Conservation (phyloP, 1,140 invertebrate genomes). For the Magallana angulata region DNA sequence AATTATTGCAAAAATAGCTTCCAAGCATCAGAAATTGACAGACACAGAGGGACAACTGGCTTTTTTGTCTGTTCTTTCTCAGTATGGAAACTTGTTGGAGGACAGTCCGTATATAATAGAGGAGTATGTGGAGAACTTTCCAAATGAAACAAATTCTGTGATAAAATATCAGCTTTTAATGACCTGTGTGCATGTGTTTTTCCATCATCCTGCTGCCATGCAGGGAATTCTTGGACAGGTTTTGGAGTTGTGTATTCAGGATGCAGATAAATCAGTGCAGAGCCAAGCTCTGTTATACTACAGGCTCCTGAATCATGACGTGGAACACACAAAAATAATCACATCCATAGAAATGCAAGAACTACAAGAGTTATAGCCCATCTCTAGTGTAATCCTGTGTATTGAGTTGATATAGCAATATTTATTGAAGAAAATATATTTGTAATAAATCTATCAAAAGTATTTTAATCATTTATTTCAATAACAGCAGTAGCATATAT, state of each 20-base stretch:
- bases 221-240: slow-evolving; percentile 67
- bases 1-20: slow-evolving; percentile 49
- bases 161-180: slow-evolving; percentile 63
- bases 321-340: slow-evolving; percentile 32
- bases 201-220: slow-evolving; percentile 65
- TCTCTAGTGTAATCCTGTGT: not conserved
- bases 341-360: not conserved
- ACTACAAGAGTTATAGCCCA: not conserved
- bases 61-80: slow-evolving; percentile 64
- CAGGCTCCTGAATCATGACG: slow-evolving; percentile 58
- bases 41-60: slow-evolving; percentile 58
- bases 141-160: slow-evolving; percentile 43
- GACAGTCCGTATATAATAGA: slow-evolving; percentile 65
- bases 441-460: no score
- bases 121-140: slow-evolving; percentile 60
- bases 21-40: slow-evolving; percentile 43
- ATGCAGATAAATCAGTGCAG: slow-evolving; percentile 58
- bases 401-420: no score
- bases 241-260: slow-evolving; percentile 61
- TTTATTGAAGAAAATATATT: no score
- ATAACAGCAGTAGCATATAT: slow-evolving; percentile 4
- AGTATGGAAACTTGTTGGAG: slow-evolving; percentile 57
- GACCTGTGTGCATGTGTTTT: slow-evolving; percentile 64
- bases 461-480: not conserved
- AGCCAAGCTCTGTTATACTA: slow-evolving; percentile 65